Percentiles rank a stretch among this genome's conserved stretches.
phyloP scores from a whole-genome alignment of 2,113 vertebrate genomes.

The Platysternon megacephalum region DNA sequence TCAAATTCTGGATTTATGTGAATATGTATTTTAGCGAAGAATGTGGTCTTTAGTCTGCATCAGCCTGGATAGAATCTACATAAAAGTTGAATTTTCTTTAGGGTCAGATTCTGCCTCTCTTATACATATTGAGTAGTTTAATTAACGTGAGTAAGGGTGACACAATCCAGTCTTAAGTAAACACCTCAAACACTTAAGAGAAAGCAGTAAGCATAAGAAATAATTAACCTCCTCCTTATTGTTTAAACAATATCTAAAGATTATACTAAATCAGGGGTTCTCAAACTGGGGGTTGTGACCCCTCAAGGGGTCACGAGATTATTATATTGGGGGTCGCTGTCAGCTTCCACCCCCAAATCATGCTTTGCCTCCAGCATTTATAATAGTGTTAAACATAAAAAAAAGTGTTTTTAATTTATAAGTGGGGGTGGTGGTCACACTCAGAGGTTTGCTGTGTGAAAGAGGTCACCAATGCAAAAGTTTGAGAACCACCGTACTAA shows the following conservation, averaged over 20 bases:
- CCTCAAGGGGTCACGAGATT: too few species aligned
- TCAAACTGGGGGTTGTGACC: too few species aligned
- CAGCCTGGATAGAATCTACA: neutral
- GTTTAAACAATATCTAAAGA: neutral
- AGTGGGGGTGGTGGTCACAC: too few species aligned
- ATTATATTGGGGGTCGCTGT: too few species aligned
- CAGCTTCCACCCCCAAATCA: too few species aligned
- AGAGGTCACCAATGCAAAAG: too few species aligned
- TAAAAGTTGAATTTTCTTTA: neutral
- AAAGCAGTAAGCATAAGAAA: neutral
- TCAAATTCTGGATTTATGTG: neutral
- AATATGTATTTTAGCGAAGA: fast-evolving
- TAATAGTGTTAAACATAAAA: too few species aligned
- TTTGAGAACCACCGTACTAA: neutral
- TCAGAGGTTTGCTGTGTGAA: too few species aligned
- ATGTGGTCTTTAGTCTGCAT: neutral
- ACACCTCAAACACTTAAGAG: neutral
- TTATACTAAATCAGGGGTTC: neutral
- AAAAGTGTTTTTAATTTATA: too few species aligned
- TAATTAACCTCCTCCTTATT: neutral
- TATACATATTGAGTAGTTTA: neutral
- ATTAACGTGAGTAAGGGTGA: neutral
- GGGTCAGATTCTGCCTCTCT: neutral
- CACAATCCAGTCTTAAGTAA: fast-evolving
- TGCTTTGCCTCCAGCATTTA: too few species aligned